Percentiles rank a stretch among this genome's conserved stretches.
These are phyloP conservation scores for Pemphredon lugubris DNA, from an alignment of 2,888 invertebrate genomes.

Conservation along the genomic window DNA sequence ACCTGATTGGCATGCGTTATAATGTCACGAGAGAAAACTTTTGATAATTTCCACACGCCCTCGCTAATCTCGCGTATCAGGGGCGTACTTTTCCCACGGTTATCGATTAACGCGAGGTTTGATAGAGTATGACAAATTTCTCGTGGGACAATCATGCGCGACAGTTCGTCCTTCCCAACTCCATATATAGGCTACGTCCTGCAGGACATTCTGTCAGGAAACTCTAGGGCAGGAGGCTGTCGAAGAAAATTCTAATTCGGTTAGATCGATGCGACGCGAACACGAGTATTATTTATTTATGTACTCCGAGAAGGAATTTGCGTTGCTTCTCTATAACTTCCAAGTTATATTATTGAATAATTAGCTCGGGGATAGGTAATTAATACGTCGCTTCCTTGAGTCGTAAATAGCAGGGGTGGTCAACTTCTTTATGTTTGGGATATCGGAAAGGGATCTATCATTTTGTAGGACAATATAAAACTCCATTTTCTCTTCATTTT, in stretches of 20 bases:
- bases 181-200: constrained; percentile 27
- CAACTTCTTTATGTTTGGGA: too few relatives aligned
- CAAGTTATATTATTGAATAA: too few relatives aligned
- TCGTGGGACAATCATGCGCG: constrained; percentile 35
- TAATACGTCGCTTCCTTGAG: too few relatives aligned
- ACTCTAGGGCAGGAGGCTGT: constrained; percentile 32
- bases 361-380: too few relatives aligned
- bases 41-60: too few relatives aligned
- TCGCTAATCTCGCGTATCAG: constrained; percentile 1
- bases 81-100: constrained; percentile 15
- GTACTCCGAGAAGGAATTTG: constrained; percentile 10
- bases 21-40: too few relatives aligned
- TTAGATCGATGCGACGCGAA: constrained; percentile 53
- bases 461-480: too few relatives aligned
- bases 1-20: too few relatives aligned
- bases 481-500: too few relatives aligned
- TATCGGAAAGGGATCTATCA: too few relatives aligned
- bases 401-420: too few relatives aligned
- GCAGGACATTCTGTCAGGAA: constrained; percentile 31
- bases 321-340: too few relatives aligned
- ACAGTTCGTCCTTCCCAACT: constrained; percentile 35
- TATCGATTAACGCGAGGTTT: constrained; percentile 57
- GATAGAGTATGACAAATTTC: constrained; percentile 60
- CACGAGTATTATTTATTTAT: constrained; percentile 24
- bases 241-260: constrained; percentile 59